Evolutionary conservation across 1,140 invertebrate species (phyloP).

Genomic region (Parasteatoda tepidariorum): DNA sequence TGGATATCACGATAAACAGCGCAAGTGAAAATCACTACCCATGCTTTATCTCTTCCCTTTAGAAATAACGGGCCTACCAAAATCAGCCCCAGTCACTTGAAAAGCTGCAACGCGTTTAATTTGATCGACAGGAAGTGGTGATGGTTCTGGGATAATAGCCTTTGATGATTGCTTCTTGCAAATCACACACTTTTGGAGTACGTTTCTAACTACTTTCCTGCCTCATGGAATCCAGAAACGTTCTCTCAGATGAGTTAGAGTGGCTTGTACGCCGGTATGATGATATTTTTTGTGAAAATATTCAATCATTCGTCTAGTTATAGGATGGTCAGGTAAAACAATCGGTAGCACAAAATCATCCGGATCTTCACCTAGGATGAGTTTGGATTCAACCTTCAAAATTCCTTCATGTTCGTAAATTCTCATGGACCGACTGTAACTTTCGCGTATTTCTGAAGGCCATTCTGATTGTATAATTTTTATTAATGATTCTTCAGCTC

Average conservation of each 20-base stretch:
- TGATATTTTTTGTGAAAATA: background rate
- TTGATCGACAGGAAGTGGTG: background rate
- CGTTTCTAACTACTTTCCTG: background rate
- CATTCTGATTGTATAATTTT: background rate
- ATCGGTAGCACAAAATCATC: background rate
- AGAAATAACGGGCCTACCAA: background rate
- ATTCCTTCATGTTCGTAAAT: background rate
- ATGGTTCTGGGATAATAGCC: background rate
- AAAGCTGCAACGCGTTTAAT: background rate
- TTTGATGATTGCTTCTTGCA: conserved; percentile 2
- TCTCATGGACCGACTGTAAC: background rate
- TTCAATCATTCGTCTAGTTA: background rate
- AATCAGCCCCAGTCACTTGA: background rate
- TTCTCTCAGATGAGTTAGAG: background rate
- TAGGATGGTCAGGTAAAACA: background rate
- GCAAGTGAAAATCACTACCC: conserved; percentile 6
- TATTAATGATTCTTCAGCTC: background rate
- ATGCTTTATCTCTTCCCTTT: background rate
- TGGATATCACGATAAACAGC: conserved; percentile 68
- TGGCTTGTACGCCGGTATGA: background rate
- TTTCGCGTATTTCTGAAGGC: background rate
- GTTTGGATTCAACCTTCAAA: background rate
- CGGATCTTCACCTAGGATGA: background rate
- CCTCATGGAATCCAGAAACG: conserved; percentile 1
- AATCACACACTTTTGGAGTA: background rate